phyloP scores from a whole-genome alignment of 2,113 vertebrate genomes.

The Suncus etruscus region DNA sequence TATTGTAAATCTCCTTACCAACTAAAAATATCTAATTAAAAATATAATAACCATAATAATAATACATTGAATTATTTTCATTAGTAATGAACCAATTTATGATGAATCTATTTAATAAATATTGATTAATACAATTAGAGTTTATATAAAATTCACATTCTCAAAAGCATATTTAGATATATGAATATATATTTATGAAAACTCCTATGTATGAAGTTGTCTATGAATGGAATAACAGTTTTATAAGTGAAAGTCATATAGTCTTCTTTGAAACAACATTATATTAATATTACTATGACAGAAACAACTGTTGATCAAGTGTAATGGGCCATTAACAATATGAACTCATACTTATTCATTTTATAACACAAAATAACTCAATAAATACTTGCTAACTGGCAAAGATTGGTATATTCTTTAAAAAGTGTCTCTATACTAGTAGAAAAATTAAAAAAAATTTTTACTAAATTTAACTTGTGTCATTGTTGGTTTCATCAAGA shows the following conservation, averaged over 20 bases:
- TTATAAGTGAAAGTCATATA: background rate
- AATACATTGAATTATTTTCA: background rate
- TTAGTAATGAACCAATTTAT: background rate
- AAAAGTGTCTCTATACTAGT: constrained; percentile 17
- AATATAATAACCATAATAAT: background rate
- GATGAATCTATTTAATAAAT: background rate
- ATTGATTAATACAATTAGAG: background rate
- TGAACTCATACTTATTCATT: background rate
- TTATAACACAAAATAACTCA: background rate
- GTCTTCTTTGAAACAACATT: background rate
- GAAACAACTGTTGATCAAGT: background rate
- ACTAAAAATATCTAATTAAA: too few species aligned
- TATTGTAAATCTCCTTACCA: too few species aligned
- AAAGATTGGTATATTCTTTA: background rate
- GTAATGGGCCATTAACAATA: background rate
- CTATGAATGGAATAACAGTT: background rate
- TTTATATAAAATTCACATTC: background rate
- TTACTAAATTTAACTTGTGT: constrained; percentile 39
- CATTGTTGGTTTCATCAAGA: constrained; percentile 39
- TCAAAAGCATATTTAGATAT: background rate
- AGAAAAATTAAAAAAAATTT: background rate
- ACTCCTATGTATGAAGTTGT: background rate
- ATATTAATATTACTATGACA: background rate
- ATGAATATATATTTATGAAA: background rate
- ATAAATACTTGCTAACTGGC: constrained; percentile 1